These are phyloP conservation scores for Choloepus didactylus DNA, from an alignment of 2,797 vertebrate genomes.

Conservation along the genomic window DNA sequence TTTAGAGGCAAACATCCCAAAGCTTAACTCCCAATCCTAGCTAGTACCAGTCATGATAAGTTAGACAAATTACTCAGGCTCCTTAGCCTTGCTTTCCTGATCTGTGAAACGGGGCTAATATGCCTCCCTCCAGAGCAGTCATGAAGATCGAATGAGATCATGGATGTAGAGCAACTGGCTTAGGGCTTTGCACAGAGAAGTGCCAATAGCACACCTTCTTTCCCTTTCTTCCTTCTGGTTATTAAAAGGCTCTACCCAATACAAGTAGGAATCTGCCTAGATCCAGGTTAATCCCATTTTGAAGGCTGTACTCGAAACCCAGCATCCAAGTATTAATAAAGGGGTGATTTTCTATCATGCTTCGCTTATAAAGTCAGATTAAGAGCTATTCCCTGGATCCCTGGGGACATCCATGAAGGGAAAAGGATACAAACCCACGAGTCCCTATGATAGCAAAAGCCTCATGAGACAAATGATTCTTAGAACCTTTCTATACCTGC, in stretches of 20 bases:
- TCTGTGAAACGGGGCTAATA: neutral
- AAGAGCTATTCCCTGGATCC: neutral
- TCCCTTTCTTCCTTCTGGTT: neutral
- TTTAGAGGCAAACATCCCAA: neutral
- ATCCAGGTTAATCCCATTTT: neutral
- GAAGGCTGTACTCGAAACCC: neutral
- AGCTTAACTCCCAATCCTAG: neutral
- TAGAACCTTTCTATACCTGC: neutral
- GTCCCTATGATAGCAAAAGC: neutral
- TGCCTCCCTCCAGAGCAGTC: neutral
- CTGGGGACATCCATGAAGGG: neutral
- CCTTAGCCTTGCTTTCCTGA: neutral
- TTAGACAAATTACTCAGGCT: neutral
- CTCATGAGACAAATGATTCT: neutral
- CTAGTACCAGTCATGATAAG: neutral
- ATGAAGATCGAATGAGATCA: neutral
- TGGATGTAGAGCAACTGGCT: rapidly evolving
- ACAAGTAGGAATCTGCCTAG: neutral
- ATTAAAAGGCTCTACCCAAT: neutral
- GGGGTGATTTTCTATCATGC: neutral
- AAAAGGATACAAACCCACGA: neutral
- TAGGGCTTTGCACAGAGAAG: neutral
- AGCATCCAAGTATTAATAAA: neutral
- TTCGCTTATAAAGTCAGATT: neutral
- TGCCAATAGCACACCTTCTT: neutral